Evolutionary conservation across 2,797 vertebrate genomes (phyloP).

Genomic region (Microhierax caerulescens): DNA sequence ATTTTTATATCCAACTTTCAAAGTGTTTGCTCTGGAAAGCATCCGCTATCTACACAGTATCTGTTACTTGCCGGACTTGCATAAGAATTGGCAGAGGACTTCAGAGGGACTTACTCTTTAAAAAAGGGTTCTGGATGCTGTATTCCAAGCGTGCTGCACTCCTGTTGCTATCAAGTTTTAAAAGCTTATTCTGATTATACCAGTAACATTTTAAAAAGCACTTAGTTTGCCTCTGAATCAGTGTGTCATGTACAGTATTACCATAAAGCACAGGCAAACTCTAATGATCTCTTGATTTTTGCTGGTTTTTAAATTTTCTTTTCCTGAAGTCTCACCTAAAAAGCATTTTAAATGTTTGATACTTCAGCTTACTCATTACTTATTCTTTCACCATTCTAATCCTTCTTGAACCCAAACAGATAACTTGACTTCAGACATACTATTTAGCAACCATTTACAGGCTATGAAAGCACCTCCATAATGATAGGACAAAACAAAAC

Average conservation of each 20-base stretch:
- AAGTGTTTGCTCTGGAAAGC: conserved; percentile 10
- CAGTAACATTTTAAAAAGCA: neutral
- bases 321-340: neutral
- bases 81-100: neutral
- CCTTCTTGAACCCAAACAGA: neutral
- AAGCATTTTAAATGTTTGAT: neutral
- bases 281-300: neutral
- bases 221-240: neutral
- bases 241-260: neutral
- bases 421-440: neutral
- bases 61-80: neutral
- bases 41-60: neutral
- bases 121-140: neutral
- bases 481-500: neutral
- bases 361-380: neutral
- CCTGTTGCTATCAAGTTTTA: neutral
- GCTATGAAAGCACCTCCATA: neutral
- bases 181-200: neutral
- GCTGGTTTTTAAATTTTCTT: neutral
- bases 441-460: neutral
- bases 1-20: neutral
- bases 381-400: neutral
- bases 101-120: neutral
- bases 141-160: neutral
- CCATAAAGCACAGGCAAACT: neutral